phyloP scores from a whole-genome alignment of 2,797 vertebrate species.

The Zalophus californianus region DNA sequence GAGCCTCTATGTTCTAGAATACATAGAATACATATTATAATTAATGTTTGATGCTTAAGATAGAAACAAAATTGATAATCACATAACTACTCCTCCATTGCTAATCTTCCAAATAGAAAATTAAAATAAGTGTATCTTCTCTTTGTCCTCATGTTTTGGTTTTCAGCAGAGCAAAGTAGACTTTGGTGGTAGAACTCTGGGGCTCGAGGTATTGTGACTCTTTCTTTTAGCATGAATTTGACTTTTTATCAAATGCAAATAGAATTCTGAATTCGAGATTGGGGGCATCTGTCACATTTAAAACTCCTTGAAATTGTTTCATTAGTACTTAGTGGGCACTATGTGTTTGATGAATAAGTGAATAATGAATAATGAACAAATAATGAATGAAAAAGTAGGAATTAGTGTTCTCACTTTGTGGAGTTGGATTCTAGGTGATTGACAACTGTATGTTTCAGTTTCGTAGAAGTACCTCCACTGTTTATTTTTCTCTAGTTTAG shows the following conservation, averaged over 20 bases:
- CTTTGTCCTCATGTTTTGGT: neutral
- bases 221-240: neutral
- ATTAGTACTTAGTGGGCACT: neutral
- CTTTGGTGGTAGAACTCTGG: neutral
- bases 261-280: slow-evolving; percentile 37
- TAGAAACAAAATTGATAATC: slow-evolving; percentile 28
- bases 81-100: neutral
- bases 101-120: slow-evolving; percentile 39
- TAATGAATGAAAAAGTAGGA: neutral
- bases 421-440: neutral
- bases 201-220: neutral
- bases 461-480: neutral
- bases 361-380: neutral
- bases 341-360: neutral
- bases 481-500: slow-evolving; percentile 30
- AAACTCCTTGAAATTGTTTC: neutral
- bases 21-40: neutral
- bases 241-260: neutral
- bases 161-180: slow-evolving; percentile 1
- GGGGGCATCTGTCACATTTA: neutral
- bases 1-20: neutral
- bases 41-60: neutral
- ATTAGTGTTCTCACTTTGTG: neutral
- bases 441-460: neutral
- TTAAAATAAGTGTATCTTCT: neutral